These are phyloP conservation scores for Ostrea edulis DNA, from an alignment of 1,140 invertebrate species.

Conservation along the genomic window DNA sequence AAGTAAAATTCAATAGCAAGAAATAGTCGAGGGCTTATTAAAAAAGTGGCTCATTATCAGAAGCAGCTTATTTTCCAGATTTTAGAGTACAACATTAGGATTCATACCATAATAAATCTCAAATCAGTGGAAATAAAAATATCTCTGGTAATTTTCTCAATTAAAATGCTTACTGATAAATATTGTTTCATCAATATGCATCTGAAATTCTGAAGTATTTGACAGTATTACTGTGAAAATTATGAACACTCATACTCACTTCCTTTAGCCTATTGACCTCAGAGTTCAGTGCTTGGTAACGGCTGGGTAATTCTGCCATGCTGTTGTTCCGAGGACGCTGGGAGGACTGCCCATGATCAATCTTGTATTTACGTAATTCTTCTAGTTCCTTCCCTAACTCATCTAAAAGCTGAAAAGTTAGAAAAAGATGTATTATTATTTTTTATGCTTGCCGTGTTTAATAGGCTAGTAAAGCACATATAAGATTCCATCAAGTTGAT, in stretches of 20 bases:
- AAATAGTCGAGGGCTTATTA: too few species aligned
- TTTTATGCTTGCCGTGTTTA: too few species aligned
- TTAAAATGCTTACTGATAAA: not conserved
- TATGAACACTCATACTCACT: conserved; percentile 76
- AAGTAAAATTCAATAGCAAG: too few species aligned
- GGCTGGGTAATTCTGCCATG: conserved; percentile 72
- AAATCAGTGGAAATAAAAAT: too few species aligned
- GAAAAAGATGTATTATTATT: not conserved
- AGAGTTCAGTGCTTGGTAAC: conserved; percentile 80
- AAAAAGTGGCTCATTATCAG: too few species aligned
- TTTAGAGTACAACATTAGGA: too few species aligned
- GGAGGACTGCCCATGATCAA: conserved; percentile 63
- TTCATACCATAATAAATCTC: too few species aligned
- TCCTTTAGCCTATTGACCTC: conserved; percentile 82
- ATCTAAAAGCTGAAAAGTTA: conserved; percentile 74
- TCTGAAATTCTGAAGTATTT: not conserved
- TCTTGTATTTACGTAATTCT: conserved; percentile 73
- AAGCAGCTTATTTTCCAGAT: too few species aligned
- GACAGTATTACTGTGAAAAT: not conserved
- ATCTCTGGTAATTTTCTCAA: too few species aligned
- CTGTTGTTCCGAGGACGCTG: conserved; percentile 62
- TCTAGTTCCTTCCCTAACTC: conserved; percentile 79
- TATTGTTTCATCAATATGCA: not conserved
- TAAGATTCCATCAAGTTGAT: too few species aligned
- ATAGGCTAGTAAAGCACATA: not conserved